These are phyloP conservation scores for Anthophora plumipes DNA, from an alignment of 2,888 invertebrate species.

Conservation along the genomic window DNA sequence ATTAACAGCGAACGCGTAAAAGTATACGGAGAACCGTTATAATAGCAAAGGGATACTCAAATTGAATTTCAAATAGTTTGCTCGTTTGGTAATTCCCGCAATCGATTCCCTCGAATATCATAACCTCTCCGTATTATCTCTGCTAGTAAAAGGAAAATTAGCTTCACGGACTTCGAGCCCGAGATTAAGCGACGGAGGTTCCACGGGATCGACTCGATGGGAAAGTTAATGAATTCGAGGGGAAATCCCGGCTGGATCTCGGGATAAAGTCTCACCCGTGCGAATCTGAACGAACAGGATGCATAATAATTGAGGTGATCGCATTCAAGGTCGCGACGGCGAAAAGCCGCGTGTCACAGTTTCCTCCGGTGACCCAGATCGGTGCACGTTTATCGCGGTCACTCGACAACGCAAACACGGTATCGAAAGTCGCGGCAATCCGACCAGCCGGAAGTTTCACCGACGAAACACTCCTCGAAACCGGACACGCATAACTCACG, in stretches of 20 bases:
- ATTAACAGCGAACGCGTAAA: background rate
- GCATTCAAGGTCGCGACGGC: conserved; percentile 60
- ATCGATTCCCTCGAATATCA: background rate
- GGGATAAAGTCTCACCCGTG: background rate
- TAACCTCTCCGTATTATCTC: background rate
- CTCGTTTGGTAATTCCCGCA: no score
- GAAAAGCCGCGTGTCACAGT: conserved; percentile 47
- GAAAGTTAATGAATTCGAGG: conserved; percentile 28
- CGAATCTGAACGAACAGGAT: conserved; percentile 9
- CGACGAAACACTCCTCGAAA: background rate
- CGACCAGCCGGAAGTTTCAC: background rate
- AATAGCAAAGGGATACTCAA: background rate
- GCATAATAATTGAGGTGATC: conserved; percentile 45
- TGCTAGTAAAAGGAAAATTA: background rate
- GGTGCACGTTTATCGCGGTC: conserved; percentile 40
- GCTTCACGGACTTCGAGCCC: background rate
- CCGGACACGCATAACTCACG: background rate
- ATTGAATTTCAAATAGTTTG: background rate
- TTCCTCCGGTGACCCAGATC: conserved; percentile 67
- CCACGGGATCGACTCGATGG: background rate
- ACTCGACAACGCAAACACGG: conserved; percentile 31
- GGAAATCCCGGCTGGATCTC: background rate
- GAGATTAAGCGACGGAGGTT: background rate
- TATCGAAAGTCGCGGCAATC: conserved; percentile 1
- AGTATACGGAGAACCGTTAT: background rate